Conservation (phyloP, 2,113 vertebrate genomes). For the Phalacrocorax brasilianus region DNA sequence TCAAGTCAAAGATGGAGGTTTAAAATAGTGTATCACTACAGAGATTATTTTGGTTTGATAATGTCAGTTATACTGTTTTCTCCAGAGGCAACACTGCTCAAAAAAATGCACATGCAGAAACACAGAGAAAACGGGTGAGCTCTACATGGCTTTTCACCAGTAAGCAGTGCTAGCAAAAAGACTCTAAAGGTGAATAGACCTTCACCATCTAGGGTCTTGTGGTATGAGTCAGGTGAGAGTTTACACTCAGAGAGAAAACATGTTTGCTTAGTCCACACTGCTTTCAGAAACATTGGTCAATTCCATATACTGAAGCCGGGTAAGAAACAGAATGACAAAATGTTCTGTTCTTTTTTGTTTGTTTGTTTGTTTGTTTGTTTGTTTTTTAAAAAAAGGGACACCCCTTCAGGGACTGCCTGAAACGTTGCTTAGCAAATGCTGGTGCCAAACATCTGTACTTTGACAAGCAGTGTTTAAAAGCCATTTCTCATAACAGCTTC, state of each 20-base stretch:
- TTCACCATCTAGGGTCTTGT: neutral
- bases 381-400: neutral
- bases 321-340: constrained; percentile 1
- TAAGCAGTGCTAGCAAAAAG: neutral
- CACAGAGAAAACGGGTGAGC: neutral
- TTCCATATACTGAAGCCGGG: neutral
- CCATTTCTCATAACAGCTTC: neutral
- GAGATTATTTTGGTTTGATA: neutral
- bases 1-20: neutral
- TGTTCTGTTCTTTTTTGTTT: neutral
- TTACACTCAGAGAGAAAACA: neutral
- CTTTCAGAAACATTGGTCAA: neutral
- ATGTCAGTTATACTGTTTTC: neutral
- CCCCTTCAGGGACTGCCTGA: neutral
- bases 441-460: neutral
- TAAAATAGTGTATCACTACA: neutral
- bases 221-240: neutral
- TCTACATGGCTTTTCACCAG: neutral
- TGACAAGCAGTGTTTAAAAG: neutral
- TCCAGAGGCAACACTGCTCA: neutral
- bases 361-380: neutral
- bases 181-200: neutral
- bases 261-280: neutral
- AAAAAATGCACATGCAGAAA: neutral
- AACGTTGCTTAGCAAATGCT: neutral